Base-by-base conservation (phyloP, 2,113 vertebrate species). In the Peromyscus californicus region DNA sequence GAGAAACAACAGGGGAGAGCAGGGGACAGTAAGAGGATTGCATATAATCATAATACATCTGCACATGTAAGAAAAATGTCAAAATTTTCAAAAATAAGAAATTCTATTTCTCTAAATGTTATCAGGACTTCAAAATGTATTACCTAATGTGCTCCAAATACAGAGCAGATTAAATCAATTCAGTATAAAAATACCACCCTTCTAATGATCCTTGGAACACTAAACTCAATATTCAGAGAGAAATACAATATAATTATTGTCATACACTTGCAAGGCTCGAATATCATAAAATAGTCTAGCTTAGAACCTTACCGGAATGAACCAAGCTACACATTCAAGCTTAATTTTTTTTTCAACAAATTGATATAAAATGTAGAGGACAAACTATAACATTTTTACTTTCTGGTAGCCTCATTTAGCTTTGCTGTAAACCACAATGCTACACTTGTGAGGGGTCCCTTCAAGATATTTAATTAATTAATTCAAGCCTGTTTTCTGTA, bases 401-500 rank as follows among this genome's bases (percentile, higher is more conserved):
- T 89, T 76, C 59, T 48, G 45, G 1, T 85, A 89, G 86, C 17
- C 91, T 93, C 16, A 59, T 65, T 75, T 65, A 65, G 6, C 5
- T 51, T 91, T 87, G 21, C 36, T 75, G 45, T 39, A 93, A 96
- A 57, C 45, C 26, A 33, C 65, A 94, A 45, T 39, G 48, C 1
- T 42, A 42, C 85, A 91, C 16, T 78, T 16, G 15, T 57, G 51
- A 45, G 33, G 16, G 65, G 5, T 72, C 24, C 26, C 84, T 96
- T 90, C 13, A 85, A 94, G 59, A 80, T 57, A 78, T 76, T 94
- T 51, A 84, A 42, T 89, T 63, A 87, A 21, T 85, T 79, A 86
- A 90, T 75, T 95, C 63, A 82, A 67, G 69, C 94, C 76, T 94
- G 29, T 88, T 89, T 95, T 88, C 90, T 76, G n/a, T 85, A 80